Evolutionary conservation across 2,113 vertebrate species (phyloP), one percentile per base, ranked within the genome.

Genomic region (Scophthalmus maximus): DNA sequence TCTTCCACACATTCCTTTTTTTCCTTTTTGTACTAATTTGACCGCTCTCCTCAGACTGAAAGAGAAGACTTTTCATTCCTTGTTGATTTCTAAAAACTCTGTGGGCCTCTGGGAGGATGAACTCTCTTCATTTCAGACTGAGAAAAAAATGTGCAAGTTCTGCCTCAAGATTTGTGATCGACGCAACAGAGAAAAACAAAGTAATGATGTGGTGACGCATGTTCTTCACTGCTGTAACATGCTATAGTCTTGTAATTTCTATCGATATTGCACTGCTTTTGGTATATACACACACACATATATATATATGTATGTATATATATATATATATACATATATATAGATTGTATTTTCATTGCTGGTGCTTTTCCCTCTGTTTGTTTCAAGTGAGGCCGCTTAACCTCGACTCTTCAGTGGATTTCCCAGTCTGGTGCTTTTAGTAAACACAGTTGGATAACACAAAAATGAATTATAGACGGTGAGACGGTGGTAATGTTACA

Each of bases 81-180:
- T 47, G 15, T 29, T 73, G 14, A 68, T 71, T 75, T 82, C 18
- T 34, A n/a, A 46, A 34, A 46, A 2, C 7, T n/a, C 42, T n/a
- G 7, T 20, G 26, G 47, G 62, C 53, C 29, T 32, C 61, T 72
- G 22, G 25, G 30, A 58, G 44, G 42, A 32, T 12, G 10, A 2
- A 40, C 44, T 62, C n/a, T 10, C 52, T 64, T 68, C 32, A 56
- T 29, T 58, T 51, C 6, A 11, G 23, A 42, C 38, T n/a, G 44
- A 57, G 59, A 26, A 26, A 51, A 81, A 42, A n/a, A n/a, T n/a
- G n/a, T n/a, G n/a, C n/a, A n/a, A n/a, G n/a, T n/a, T n/a, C n/a
- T 76, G 50, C 58, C 53, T 72, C 5, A 72, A 32, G 40, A 20
- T 47, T 51, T 72, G 50, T 11, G 12, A 60, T 20, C 53, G 49